Evolutionary conservation across 2,888 invertebrate genomes (phyloP).

Genomic region (Smittia sp.): DNA sequence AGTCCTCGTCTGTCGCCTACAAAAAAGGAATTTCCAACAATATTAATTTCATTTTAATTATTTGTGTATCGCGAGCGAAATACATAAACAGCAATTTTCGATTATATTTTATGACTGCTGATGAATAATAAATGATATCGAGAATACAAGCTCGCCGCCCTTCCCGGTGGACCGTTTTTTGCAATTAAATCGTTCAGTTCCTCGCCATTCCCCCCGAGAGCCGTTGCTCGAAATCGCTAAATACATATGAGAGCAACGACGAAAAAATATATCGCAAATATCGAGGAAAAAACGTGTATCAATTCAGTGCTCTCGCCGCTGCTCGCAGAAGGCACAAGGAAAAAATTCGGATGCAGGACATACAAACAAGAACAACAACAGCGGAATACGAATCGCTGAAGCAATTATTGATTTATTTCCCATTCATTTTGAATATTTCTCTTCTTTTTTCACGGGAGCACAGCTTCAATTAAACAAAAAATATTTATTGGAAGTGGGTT

Average conservation of each 20-base stretch:
- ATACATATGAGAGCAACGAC: background rate
- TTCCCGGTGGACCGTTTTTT: background rate
- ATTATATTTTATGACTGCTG: constrained; percentile 12
- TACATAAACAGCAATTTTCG: background rate
- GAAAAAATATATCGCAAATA: background rate
- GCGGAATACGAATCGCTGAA: background rate
- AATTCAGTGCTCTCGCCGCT: too few relatives aligned
- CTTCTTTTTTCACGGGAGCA: background rate
- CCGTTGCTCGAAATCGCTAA: background rate
- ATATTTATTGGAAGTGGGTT: background rate
- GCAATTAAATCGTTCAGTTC: constrained; percentile 34
- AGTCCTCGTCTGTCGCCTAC: constrained; percentile 59
- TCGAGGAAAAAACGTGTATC: background rate
- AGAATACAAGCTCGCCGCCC: too few relatives aligned
- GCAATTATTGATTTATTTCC: constrained; percentile 31
- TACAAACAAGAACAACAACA: background rate
- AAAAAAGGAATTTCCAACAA: constrained; percentile 32
- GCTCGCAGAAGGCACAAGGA: background rate
- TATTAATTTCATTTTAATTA: constrained; percentile 35
- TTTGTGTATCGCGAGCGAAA: constrained; percentile 6
- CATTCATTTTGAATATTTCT: background rate
- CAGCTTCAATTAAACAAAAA: background rate
- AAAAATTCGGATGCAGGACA: background rate
- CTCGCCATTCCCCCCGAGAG: background rate
- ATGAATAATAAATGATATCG: constrained; percentile 31